Evolutionary conservation across 2,113 vertebrate species (phyloP).

Genomic region (Rhagologus leucostigma): DNA sequence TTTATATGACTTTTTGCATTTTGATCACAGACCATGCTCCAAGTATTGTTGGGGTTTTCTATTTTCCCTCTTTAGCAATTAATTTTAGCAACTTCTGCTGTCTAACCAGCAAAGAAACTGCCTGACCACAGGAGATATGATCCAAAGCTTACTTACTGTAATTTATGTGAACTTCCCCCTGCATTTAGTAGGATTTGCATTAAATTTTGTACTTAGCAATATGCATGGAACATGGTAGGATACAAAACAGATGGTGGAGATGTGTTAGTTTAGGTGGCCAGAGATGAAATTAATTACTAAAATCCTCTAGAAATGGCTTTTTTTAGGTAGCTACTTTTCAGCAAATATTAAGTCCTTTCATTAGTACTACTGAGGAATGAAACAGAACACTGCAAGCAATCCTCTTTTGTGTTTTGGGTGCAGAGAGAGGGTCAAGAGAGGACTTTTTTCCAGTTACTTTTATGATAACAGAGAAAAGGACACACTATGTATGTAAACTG

Average conservation of each 20-base stretch:
- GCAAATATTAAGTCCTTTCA: background rate
- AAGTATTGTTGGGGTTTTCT: background rate
- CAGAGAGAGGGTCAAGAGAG: background rate
- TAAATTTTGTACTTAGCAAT: background rate
- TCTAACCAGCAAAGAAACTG: background rate
- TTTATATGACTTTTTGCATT: background rate
- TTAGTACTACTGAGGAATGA: background rate
- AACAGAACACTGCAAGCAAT: background rate
- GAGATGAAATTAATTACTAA: background rate
- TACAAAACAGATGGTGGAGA: background rate
- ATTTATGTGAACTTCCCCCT: background rate
- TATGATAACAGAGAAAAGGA: background rate
- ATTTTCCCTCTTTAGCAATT: background rate
- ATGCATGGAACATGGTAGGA: background rate
- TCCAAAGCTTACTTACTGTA: background rate
- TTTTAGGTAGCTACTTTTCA: background rate
- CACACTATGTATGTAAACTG: background rate
- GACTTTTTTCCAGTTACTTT: background rate
- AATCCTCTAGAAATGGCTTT: background rate
- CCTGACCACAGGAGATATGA: background rate
- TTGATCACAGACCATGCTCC: background rate
- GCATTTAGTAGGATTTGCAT: slow-evolving; percentile 21
- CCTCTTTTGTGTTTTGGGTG: background rate
- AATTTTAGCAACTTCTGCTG: background rate
- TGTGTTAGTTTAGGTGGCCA: background rate